Conservation (phyloP, 2,888 invertebrate species). For the Orchesella flavescens region DNA sequence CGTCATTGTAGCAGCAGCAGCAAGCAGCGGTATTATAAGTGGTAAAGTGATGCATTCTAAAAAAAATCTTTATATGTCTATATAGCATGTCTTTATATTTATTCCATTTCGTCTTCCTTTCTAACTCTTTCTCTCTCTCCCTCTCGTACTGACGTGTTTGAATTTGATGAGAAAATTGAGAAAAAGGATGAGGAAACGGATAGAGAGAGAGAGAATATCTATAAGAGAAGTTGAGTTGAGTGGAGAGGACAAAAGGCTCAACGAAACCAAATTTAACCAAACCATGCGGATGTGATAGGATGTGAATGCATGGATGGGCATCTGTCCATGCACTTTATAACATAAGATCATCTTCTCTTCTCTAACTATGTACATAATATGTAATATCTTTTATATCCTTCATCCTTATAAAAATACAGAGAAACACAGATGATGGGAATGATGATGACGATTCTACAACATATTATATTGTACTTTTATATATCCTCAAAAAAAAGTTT, state of each 20-base stretch:
- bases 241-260: slow-evolving; percentile 38
- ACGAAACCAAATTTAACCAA: slow-evolving; percentile 33
- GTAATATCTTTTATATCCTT: too few species aligned
- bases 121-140: too few species aligned
- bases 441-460: slow-evolving; percentile 2
- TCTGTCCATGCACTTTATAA: slow-evolving; percentile 18
- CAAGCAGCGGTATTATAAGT: not conserved
- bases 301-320: slow-evolving; percentile 33
- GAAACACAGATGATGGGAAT: not conserved
- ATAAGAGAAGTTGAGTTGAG: slow-evolving; percentile 9
- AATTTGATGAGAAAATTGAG: slow-evolving; percentile 16
- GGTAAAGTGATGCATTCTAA: not conserved
- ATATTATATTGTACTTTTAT: slow-evolving; percentile 13
- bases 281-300: slow-evolving; percentile 35
- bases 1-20: not conserved
- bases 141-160: slow-evolving; percentile 14
- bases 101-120: slow-evolving; percentile 11
- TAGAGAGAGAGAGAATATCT: slow-evolving; percentile 20
- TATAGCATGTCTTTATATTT: not conserved
- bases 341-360: not conserved
- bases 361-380: not conserved
- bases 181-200: not conserved
- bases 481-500: not conserved
- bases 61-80: too few species aligned
- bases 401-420: not conserved